These are phyloP conservation scores for Chrysogorgia sp. DNA, from an alignment of 92 coral and sea anemone genomes.

Conservation along the genomic window DNA sequence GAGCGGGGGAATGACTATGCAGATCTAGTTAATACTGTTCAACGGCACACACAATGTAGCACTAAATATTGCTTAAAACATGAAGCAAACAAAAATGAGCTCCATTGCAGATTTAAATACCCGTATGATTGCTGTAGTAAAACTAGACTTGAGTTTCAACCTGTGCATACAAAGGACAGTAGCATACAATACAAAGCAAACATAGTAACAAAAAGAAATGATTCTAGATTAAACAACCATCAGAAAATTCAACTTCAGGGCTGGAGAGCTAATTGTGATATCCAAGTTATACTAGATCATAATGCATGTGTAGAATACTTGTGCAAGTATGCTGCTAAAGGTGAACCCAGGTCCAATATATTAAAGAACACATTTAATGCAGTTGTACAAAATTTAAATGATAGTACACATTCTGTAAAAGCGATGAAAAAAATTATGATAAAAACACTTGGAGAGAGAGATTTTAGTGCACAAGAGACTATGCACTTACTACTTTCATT, in stretches of 20 bases:
- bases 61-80: conserved; percentile 50
- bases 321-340: conserved; percentile 52
- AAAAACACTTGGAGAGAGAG: conserved; percentile 26
- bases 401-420: conserved; percentile 41
- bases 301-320: conserved; percentile 54
- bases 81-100: conserved; percentile 44
- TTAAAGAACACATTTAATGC: conserved; percentile 42
- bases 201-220: conserved; percentile 58
- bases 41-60: conserved; percentile 61
- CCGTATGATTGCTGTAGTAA: conserved; percentile 45
- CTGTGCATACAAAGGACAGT: conserved; percentile 50
- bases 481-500: conserved; percentile 58
- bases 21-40: conserved; percentile 52
- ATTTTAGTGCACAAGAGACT: conserved; percentile 59
- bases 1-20: conserved; percentile 50
- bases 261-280: conserved; percentile 67
- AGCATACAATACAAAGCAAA: conserved; percentile 57
- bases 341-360: conserved; percentile 61
- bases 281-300: conserved; percentile 44
- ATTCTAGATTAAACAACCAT: conserved; percentile 60
- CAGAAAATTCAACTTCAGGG: conserved; percentile 57
- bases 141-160: conserved; percentile 52
- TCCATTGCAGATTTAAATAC: conserved; percentile 52
- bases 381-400: conserved; percentile 30
- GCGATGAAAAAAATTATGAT: conserved; percentile 37